phyloP scores from a whole-genome alignment of 2,113 vertebrate species.

The Oreochromis niloticus region DNA sequence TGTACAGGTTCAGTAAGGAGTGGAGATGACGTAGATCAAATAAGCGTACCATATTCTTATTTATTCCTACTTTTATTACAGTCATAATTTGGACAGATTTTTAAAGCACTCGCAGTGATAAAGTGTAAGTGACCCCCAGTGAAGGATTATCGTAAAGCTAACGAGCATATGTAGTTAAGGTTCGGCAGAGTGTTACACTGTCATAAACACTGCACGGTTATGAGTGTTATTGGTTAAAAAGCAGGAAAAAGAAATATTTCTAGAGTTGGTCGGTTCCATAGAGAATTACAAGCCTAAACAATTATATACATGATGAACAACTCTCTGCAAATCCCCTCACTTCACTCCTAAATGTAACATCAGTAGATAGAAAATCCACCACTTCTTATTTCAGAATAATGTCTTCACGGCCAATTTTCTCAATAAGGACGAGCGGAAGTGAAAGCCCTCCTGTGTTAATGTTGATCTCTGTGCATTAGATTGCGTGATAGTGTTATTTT shows the following conservation, averaged over 20 bases:
- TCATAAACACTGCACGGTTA: not conserved
- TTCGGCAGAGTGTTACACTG: rapidly evolving
- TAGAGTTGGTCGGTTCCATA: rapidly evolving
- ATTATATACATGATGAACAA: not conserved
- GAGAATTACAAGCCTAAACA: not conserved
- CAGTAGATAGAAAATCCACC: not conserved
- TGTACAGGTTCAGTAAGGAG: not conserved
- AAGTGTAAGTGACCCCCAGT: not conserved
- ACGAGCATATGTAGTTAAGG: not conserved
- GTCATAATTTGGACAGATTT: not conserved
- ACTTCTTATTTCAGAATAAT: not conserved
- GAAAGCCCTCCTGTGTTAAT: not conserved
- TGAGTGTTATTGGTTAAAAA: not conserved
- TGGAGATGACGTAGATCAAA: not conserved
- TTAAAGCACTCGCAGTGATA: not conserved
- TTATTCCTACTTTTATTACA: not conserved
- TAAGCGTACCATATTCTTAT: not conserved
- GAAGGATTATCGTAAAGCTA: not conserved
- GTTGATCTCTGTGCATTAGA: not conserved
- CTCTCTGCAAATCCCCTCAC: not conserved
- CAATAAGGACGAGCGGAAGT: not conserved
- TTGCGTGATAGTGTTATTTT: not conserved
- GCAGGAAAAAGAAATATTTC: rapidly evolving
- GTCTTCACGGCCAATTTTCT: not conserved
- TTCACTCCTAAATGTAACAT: not conserved